A percentile compares a stretch with the other conserved stretches of the same genome.
Conservation (phyloP, 2,888 invertebrate genomes). For the Drosophila merina region DNA sequence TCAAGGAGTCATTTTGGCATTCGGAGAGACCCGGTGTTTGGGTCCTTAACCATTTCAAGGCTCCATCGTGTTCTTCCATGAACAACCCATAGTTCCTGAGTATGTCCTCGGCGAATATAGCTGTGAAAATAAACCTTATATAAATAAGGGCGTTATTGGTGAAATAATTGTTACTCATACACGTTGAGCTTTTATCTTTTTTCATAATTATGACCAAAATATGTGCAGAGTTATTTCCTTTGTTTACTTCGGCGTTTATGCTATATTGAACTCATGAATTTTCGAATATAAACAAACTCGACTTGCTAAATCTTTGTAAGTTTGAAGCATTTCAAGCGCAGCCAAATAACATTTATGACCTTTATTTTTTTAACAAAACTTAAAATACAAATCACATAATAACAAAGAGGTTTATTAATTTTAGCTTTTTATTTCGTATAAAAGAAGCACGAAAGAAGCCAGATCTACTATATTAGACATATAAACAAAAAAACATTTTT, state of each 20-base stretch:
- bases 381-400: too few relatives aligned
- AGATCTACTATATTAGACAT: too few relatives aligned
- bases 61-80: slow-evolving; percentile 76
- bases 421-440: too few relatives aligned
- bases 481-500: too few relatives aligned
- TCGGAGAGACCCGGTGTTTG: slow-evolving; percentile 28
- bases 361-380: too few relatives aligned
- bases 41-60: slow-evolving; percentile 58
- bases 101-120: slow-evolving; percentile 79
- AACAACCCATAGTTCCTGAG: slow-evolving; percentile 80
- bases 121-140: slow-evolving; percentile 12
- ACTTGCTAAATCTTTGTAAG: neutral
- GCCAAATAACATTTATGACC: too few relatives aligned
- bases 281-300: neutral
- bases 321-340: too few relatives aligned
- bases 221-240: neutral
- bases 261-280: neutral
- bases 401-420: too few relatives aligned
- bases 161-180: slow-evolving; percentile 7
- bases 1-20: neutral
- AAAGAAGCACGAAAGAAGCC: too few relatives aligned
- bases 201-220: slow-evolving; percentile 19
- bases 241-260: neutral
- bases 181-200: slow-evolving; percentile 23
- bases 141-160: neutral